These are phyloP conservation scores for Zosterops lateralis DNA, from an alignment of 2,113 vertebrate genomes.

Conservation along the genomic window DNA sequence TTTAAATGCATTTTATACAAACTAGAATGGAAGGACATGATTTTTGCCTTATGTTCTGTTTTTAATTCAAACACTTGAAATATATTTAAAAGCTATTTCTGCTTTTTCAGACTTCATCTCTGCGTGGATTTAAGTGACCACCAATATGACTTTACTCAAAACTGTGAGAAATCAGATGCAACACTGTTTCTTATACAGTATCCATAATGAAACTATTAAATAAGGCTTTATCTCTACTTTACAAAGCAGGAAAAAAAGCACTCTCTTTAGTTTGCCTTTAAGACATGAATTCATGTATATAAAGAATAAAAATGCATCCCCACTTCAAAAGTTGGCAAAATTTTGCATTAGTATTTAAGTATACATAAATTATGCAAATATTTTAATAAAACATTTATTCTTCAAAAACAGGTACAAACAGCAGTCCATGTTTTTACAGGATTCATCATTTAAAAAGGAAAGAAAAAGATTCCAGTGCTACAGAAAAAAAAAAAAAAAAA, in stretches of 20 bases:
- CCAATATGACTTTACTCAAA: not conserved
- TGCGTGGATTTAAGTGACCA: not conserved
- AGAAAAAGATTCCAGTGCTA: slow-evolving; percentile 10
- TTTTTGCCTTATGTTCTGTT: not conserved
- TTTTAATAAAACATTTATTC: slow-evolving; percentile 64
- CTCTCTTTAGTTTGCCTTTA: slow-evolving; percentile 1
- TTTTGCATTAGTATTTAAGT: slow-evolving; percentile 8
- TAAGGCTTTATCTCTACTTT: not conserved
- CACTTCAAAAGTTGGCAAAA: slow-evolving; percentile 14
- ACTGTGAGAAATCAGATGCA: not conserved
- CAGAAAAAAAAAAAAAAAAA: not conserved
- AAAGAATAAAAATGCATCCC: slow-evolving; percentile 32
- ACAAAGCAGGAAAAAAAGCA: not conserved
- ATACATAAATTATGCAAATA: slow-evolving; percentile 31
- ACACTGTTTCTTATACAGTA: not conserved
- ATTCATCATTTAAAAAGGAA: slow-evolving; percentile 28
- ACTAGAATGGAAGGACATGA: not conserved
- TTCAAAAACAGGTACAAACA: slow-evolving; percentile 55
- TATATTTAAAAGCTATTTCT: not conserved
- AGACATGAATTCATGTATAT: not conserved
- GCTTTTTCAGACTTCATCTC: not conserved
- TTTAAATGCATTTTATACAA: not conserved
- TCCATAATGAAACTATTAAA: not conserved
- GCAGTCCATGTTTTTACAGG: not conserved
- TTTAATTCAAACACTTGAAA: not conserved